A percentile compares a stretch with the other conserved stretches of the same genome.
phyloP scores from a whole-genome alignment of 2,113 vertebrate species.

The Corythoichthys intestinalis region DNA sequence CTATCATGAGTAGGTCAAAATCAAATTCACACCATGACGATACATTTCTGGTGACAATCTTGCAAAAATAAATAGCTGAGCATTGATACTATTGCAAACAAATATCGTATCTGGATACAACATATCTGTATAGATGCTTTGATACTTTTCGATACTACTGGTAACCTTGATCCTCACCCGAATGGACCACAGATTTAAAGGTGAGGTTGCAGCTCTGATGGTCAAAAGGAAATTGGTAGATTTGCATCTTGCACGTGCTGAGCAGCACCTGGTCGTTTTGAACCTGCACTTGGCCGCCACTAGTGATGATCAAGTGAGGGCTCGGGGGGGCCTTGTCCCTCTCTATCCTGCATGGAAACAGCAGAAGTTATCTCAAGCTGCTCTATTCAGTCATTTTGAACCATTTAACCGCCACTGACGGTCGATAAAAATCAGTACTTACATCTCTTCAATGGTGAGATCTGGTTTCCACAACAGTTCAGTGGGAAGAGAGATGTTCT shows the following conservation, averaged over 20 bases:
- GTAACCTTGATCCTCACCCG: constrained; percentile 28
- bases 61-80: no score
- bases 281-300: constrained; percentile 36
- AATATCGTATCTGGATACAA: no score
- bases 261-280: constrained; percentile 51
- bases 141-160: no score
- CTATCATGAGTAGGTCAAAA: no score
- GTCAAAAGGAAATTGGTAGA: constrained; percentile 63
- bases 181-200: constrained; percentile 48
- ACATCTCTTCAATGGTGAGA: constrained; percentile 4
- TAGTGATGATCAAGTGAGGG: constrained; percentile 48
- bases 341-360: constrained; percentile 49
- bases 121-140: no score
- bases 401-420: no score
- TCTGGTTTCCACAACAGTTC: background rate
- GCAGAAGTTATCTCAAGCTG: background rate
- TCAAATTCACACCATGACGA: no score
- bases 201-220: constrained; percentile 57
- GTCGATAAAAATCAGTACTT: background rate
- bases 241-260: constrained; percentile 62
- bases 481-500: background rate
- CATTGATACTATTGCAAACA: no score
- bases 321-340: constrained; percentile 45
- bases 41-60: no score
- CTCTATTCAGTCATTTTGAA: no score